Percentiles rank a stretch among this genome's conserved stretches.
These are phyloP conservation scores for Delphinus delphis DNA, from an alignment of 2,113 vertebrate species.

Conservation along the genomic window DNA sequence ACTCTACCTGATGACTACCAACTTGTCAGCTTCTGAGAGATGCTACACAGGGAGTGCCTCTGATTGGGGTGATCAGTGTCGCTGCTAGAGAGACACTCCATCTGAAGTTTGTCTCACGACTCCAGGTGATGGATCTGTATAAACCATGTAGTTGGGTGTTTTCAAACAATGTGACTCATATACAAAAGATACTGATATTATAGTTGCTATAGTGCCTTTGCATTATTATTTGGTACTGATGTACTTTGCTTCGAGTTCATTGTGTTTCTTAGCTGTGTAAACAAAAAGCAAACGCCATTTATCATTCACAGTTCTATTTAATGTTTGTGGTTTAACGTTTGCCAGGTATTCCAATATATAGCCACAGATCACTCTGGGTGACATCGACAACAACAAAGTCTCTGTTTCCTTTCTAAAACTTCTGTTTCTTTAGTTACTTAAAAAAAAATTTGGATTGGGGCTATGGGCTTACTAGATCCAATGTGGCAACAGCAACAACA, in stretches of 20 bases:
- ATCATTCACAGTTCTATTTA: constrained; percentile 76
- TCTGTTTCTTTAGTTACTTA: neutral
- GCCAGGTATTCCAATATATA: constrained; percentile 79
- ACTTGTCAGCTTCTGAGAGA: neutral
- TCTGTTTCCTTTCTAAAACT: constrained; percentile 64
- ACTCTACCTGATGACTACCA: neutral
- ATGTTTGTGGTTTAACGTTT: constrained; percentile 80
- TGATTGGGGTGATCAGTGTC: neutral
- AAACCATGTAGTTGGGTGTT: neutral
- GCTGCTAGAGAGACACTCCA: neutral
- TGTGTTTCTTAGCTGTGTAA: constrained; percentile 78
- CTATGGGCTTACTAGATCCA: constrained; percentile 39
- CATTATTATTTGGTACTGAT: constrained; percentile 71
- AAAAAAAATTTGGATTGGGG: neutral
- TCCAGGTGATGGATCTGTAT: neutral
- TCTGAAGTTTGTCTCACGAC: neutral
- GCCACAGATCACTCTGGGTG: constrained; percentile 77
- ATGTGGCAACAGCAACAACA: constrained; percentile 45
- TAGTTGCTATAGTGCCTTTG: neutral
- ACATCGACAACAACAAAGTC: constrained; percentile 77
- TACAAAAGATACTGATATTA: neutral
- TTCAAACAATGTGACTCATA: constrained; percentile 7
- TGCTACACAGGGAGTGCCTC: neutral
- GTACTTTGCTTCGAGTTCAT: constrained; percentile 59
- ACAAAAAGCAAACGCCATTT: constrained; percentile 77